Evolutionary conservation across 2,797 vertebrate species (phyloP), one percentile per base, ranked within the genome.

Genomic region (Moxostoma hubbsi): DNA sequence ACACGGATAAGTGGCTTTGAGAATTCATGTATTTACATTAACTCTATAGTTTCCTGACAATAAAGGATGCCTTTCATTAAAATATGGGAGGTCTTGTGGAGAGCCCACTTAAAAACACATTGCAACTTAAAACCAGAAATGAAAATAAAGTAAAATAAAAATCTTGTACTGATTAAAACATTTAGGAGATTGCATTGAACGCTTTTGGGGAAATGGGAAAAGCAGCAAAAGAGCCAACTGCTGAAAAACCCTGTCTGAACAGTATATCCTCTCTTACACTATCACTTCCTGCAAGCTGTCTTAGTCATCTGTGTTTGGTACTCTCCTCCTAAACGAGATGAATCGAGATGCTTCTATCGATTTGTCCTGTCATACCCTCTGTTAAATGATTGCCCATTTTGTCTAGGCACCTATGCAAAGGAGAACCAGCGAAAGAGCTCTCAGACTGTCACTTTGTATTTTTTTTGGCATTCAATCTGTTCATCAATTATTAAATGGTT

Each of bases 1-100:
- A 81, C 89, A 85, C 73, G 80, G 87, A 88, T 93, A 92, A 93
- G 88, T 90, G 89, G 90, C 86, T 90, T 90, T 89, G 91, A 91
- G 90, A 85, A 92, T 92, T 92, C 90, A 93, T 93, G 93, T 92
- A 91, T 94, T 92, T 92, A 91, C 89, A 92, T 94, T 91, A 93
- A 91, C 88, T 89, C 80, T 75, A 86, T 90, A 82, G 81, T 78
- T 5, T 76, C 75, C 74, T 65, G 90, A 90, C 92, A 90, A 88
- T 91, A 93, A 93, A 90, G 87, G 90, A 93, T 93, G 89, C 82
- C 87, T 92, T 93, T 93, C 90, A 92, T 93, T 92, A 93, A 91
- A 87, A 87, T 90, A 90, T 88, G 86, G 91, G 84, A 67, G 88
- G 86, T 92, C 83, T 85, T 4, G 64, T 62, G 62, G 43, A 75